A percentile compares a stretch with the other conserved stretches of the same genome.
Conservation (phyloP, 1,140 invertebrate genomes). For the Magallana ariakensis region DNA sequence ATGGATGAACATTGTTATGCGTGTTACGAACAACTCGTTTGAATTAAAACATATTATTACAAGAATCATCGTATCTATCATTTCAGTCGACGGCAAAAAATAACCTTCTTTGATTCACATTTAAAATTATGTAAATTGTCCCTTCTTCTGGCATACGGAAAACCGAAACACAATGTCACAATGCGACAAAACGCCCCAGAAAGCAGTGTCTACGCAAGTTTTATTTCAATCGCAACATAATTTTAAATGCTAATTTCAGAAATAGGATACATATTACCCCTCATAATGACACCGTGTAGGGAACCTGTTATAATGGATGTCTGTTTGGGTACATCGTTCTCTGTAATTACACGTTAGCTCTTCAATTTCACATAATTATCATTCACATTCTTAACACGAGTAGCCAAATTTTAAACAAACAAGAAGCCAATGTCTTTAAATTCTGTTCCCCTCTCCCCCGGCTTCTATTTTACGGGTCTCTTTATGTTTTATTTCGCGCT, state of each 20-base stretch:
- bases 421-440: constrained; percentile 13
- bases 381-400: constrained; percentile 36
- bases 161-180: constrained; percentile 31
- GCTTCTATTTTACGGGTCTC: background rate
- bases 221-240: constrained; percentile 38
- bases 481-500: constrained; percentile 6
- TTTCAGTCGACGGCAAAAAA: background rate
- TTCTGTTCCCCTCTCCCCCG: background rate
- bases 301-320: constrained; percentile 15
- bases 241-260: constrained; percentile 35
- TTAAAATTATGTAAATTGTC: constrained; percentile 24
- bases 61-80: constrained; percentile 14
- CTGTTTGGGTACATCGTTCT: constrained; percentile 26
- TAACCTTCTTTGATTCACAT: background rate
- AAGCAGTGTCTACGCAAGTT: constrained; percentile 30
- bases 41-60: constrained; percentile 29
- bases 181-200: constrained; percentile 17
- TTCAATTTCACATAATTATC: constrained; percentile 35
- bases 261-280: constrained; percentile 9
- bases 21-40: constrained; percentile 21
- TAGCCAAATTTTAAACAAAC: constrained; percentile 35
- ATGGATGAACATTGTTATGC: constrained; percentile 14
- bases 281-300: background rate
- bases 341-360: constrained; percentile 30
- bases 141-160: constrained; percentile 19